These are phyloP conservation scores for Triplophysa rosa DNA, from an alignment of 2,113 vertebrate species.

Conservation along the genomic window DNA sequence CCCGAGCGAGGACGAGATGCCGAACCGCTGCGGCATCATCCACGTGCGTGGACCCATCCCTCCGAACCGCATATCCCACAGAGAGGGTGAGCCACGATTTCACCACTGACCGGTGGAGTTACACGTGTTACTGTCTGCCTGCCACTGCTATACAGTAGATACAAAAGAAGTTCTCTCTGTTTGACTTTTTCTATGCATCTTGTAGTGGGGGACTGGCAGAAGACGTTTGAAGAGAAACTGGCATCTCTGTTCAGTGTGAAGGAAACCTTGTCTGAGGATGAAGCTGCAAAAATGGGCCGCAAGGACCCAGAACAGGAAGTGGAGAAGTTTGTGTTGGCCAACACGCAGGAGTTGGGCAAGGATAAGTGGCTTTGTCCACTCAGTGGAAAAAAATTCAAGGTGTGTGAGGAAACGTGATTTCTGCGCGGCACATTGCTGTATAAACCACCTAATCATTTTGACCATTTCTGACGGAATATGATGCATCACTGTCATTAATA, in stretches of 20 bases:
- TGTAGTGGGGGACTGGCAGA: slow-evolving; percentile 88
- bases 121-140: too few species aligned
- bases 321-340: slow-evolving; percentile 90
- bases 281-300: slow-evolving; percentile 86
- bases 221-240: slow-evolving; percentile 87
- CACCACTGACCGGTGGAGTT: too few species aligned
- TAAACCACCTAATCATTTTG: too few species aligned
- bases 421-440: too few species aligned
- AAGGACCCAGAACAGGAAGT: slow-evolving; percentile 90
- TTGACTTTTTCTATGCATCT: not conserved
- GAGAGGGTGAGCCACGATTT: slow-evolving; percentile 76
- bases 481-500: too few species aligned
- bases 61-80: slow-evolving; percentile 86
- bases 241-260: slow-evolving; percentile 79
- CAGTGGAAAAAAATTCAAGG: slow-evolving; percentile 97
- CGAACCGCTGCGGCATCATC: slow-evolving; percentile 91
- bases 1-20: slow-evolving; percentile 93
- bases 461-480: too few species aligned
- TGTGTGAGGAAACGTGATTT: slow-evolving; percentile 36
- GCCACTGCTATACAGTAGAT: too few species aligned
- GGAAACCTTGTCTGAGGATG: slow-evolving; percentile 86
- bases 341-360: slow-evolving; percentile 92
- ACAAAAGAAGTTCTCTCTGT: not conserved
- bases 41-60: slow-evolving; percentile 90
- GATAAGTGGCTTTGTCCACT: slow-evolving; percentile 95